Conservation (phyloP, 2,113 vertebrate genomes). For the Pimephales promelas region DNA sequence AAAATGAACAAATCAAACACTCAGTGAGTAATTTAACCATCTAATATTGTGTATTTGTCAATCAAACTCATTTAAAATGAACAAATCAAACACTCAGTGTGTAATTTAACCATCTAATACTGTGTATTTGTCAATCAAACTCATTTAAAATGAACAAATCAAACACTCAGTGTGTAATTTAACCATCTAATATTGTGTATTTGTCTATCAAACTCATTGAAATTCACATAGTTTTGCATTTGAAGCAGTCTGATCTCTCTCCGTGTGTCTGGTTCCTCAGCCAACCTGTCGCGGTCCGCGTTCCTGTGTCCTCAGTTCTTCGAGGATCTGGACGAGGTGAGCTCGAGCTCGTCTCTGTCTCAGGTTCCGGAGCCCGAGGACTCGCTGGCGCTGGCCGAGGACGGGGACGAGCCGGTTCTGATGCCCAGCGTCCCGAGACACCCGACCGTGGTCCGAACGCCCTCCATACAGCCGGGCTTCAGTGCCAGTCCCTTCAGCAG, state of each 20-base stretch:
- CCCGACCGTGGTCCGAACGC: constrained; percentile 83
- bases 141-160: too few relatives aligned
- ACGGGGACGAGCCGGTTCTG: constrained; percentile 65
- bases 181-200: too few relatives aligned
- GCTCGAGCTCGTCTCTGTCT: constrained; percentile 87
- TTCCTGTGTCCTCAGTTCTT: constrained; percentile 91
- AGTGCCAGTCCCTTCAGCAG: constrained; percentile 78
- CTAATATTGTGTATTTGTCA: too few relatives aligned
- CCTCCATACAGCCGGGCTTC: constrained; percentile 86
- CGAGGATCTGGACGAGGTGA: constrained; percentile 93
- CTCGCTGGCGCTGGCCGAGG: constrained; percentile 70
- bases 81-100: too few relatives aligned
- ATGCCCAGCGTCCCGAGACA: constrained; percentile 74
- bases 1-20: too few relatives aligned
- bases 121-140: too few relatives aligned
- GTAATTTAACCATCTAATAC: too few relatives aligned
- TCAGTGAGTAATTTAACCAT: too few relatives aligned
- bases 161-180: too few relatives aligned
- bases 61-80: too few relatives aligned
- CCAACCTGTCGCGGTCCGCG: constrained; percentile 89
- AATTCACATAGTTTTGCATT: too few relatives aligned
- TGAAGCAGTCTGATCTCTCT: neutral
- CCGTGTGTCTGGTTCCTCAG: constrained; percentile 64
- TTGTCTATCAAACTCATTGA: too few relatives aligned
- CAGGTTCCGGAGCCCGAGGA: constrained; percentile 84